Base-by-base conservation (phyloP, 92 coral and sea anemone genomes). In the Chrysogorgia sp. region DNA sequence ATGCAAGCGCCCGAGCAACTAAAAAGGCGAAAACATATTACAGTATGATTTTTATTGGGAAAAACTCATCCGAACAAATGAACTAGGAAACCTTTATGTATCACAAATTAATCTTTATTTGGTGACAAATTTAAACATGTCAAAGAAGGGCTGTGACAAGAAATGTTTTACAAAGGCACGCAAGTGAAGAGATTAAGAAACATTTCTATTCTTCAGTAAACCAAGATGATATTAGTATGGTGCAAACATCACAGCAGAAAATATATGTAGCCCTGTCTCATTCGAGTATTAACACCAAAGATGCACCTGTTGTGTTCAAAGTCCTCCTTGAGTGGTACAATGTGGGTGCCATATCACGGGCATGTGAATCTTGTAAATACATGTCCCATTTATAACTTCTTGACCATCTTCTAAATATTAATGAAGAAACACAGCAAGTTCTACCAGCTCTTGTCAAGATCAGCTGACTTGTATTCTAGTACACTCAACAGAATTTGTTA, bases 41-140 rank as follows among this genome's bases (percentile, higher is more conserved):
- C n/a, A n/a, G n/a, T 82, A 79, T 24, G 85, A 87, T 49, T 13
- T 86, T 58, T 84, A 82, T 61, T 82, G 90, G 87, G 71, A 23
- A 45, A 77, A n/a, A 25, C 41, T 35, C 9, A 63, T 87, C 2
- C 15, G 34, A 56, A 41, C 43, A 5, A 74, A 83, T 74, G 48
- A 34, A 34, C 61, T 83, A 40, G 31, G 58, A 2, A 64, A 66
- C 0, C 20, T 83, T 25, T 87, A 83, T 58, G 88, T 83, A 0
- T 76, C 72, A 9, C 80, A 74, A 48, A 66, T 74, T n/a, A 55
- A 57, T 32, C 55, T 74, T 15, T 74, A 57, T 23, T 20, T n/a
- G n/a, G n/a, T 74, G 30, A 32, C 78, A 21, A 35, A 22, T 9
- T 22, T 83, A 2, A 29, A 32, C 24, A 28, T 83, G 20, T 60